Percentiles rank a stretch among this genome's conserved stretches.
Conservation (phyloP, 2,888 invertebrate species). For the Scaptomyza caliginosa region DNA sequence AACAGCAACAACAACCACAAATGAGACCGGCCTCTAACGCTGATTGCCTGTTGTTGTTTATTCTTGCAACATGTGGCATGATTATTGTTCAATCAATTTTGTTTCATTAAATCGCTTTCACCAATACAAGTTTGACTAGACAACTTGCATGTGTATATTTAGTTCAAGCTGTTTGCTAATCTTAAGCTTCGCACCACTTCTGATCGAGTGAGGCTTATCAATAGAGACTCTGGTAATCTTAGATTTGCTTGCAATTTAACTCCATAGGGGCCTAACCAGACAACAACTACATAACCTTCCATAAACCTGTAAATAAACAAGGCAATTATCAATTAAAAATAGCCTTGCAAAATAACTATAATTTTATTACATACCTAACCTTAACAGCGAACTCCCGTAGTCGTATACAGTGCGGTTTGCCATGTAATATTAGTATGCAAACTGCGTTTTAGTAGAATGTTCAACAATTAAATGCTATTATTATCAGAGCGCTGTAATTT, state of each 20-base stretch:
- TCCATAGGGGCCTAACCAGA: not conserved
- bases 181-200: slow-evolving; percentile 8
- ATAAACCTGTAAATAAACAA: slow-evolving; percentile 4
- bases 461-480: slow-evolving; percentile 19
- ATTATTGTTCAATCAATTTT: slow-evolving; percentile 22
- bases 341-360: not conserved
- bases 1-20: not conserved
- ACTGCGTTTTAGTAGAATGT: slow-evolving; percentile 3
- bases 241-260: slow-evolving; percentile 9
- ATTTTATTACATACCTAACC: not conserved
- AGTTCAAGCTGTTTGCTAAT: slow-evolving; percentile 18
- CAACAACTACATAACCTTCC: slow-evolving; percentile 23
- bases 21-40: slow-evolving; percentile 19
- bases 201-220: slow-evolving; percentile 21
- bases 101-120: slow-evolving; percentile 24
- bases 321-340: slow-evolving; percentile 29
- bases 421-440: slow-evolving; percentile 8
- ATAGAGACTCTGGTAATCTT: slow-evolving; percentile 10
- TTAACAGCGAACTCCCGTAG: not conserved
- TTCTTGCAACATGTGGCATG: slow-evolving; percentile 50
- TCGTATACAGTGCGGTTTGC: not conserved
- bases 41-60: not conserved
- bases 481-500: slow-evolving; percentile 15
- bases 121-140: slow-evolving; percentile 36
- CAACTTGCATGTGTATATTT: not conserved